A percentile compares a stretch with the other conserved stretches of the same genome.
These are phyloP conservation scores for Drosophila neocordata DNA, from an alignment of 1,140 invertebrate species.

Conservation along the genomic window DNA sequence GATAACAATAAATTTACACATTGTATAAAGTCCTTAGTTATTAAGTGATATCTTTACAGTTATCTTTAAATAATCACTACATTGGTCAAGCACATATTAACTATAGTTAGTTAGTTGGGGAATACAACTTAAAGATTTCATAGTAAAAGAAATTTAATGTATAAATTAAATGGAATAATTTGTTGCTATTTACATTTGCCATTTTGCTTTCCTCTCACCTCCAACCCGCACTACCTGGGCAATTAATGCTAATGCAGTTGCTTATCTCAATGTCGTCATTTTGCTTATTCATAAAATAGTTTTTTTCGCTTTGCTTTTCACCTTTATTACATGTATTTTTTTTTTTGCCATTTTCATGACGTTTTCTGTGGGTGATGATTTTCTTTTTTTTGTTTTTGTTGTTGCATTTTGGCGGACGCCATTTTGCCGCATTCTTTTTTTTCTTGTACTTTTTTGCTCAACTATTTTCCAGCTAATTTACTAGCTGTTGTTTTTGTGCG, in stretches of 20 bases:
- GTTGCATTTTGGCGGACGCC: slow-evolving; percentile 71
- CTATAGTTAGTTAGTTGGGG: too few relatives aligned
- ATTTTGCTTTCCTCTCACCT: not conserved
- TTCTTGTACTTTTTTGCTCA: slow-evolving; percentile 16
- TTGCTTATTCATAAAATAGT: slow-evolving; percentile 56
- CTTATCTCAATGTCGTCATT: slow-evolving; percentile 66
- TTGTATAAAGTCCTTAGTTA: too few relatives aligned
- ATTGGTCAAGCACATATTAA: too few relatives aligned
- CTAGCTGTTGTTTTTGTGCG: slow-evolving; percentile 75
- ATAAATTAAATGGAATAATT: not conserved
- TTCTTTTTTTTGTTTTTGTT: slow-evolving; percentile 47
- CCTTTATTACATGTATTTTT: slow-evolving; percentile 57
- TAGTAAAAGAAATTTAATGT: not conserved
- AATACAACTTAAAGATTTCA: too few relatives aligned
- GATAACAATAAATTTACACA: too few relatives aligned
- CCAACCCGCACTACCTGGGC: not conserved
- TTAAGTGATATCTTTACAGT: too few relatives aligned
- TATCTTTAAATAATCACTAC: too few relatives aligned
- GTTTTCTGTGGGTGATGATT: slow-evolving; percentile 17
- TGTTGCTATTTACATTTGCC: not conserved
- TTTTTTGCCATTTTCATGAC: slow-evolving; percentile 55
- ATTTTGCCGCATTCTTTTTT: slow-evolving; percentile 75
- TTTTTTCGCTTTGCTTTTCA: slow-evolving; percentile 27
- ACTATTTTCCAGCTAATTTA: slow-evolving; percentile 78
- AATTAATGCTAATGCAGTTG: slow-evolving; percentile 68